Conservation (phyloP, 2,888 invertebrate genomes). For the Leptinotarsa juncta region DNA sequence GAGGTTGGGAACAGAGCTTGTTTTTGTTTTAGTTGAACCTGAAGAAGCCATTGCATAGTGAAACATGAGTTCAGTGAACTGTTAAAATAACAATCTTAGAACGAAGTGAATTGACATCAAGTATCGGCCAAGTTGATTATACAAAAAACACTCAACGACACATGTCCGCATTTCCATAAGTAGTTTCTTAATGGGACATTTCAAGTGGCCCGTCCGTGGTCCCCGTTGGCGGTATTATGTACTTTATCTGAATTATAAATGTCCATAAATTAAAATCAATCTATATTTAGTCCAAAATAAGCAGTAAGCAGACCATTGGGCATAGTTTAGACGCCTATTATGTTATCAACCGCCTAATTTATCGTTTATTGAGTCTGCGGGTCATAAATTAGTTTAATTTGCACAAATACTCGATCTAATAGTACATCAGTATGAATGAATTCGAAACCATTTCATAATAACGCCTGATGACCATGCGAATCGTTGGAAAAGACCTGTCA, state of each 20-base stretch:
- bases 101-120: too few species aligned
- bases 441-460: neutral
- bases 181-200: too few species aligned
- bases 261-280: constrained; percentile 3
- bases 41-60: too few species aligned
- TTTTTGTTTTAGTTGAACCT: too few species aligned
- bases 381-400: constrained; percentile 10
- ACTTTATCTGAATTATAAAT: constrained; percentile 2
- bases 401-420: constrained; percentile 5
- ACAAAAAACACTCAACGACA: too few species aligned
- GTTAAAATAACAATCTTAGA: too few species aligned
- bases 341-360: constrained; percentile 24
- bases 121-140: too few species aligned
- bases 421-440: constrained; percentile 3
- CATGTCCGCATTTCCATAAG: too few species aligned
- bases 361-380: constrained; percentile 6
- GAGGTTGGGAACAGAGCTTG: too few species aligned
- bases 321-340: constrained; percentile 18
- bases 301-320: constrained; percentile 5
- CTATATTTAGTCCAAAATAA: constrained; percentile 20
- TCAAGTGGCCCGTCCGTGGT: neutral
- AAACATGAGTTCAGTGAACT: too few species aligned
- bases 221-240: neutral
- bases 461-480: neutral
- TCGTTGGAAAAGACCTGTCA: neutral